Base-by-base conservation (phyloP, 2,797 vertebrate species). In the Enteromius viviparus region DNA sequence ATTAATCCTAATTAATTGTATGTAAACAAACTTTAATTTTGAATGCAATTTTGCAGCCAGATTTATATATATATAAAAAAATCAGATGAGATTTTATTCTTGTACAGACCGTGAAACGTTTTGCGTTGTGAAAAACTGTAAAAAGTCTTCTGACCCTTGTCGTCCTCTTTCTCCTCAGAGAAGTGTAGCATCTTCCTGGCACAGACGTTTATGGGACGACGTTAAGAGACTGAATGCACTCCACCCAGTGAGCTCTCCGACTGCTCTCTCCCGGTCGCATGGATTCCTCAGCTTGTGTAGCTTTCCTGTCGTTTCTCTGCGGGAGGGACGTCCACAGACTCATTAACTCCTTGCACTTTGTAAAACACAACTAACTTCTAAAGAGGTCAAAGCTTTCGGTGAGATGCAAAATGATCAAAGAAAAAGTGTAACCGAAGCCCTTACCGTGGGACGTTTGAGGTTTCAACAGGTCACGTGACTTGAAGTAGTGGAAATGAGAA, bases 291-390 rank as follows among this genome's bases (percentile, higher is more conserved):
- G 45, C 34, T 42, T 11, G 87, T 86, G 68, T 90, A 90, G 80
- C 78, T 91, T 89, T 87, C 85, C 21, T 47, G 84, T 78, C 45
- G 8, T 66, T 76, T 87, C 65, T 83, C 1, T 75, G 84, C 69
- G 10, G 49, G 90, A 87, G 83, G 87, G 90, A 89, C 90, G 86
- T 86, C 87, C 87, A 80, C 84, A 86, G 90, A 90, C 91, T 91
- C 88, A 77, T 88, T 86, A 91, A 93, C 90, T 91, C 91, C 85
- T 93, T 94, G 94, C 94, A 95, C 94, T 95, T 95, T 95, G 92
- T 89, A 88, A 55, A 68, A 91, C 29, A 82, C 88, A 92, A 89
- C 91, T 93, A 93, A 90, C 92, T 90, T 92, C 80, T 58, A 51
- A 88, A 26, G 79, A 84, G 81, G 60, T 32, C 47, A 23, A 10